A percentile compares a stretch with the other conserved stretches of the same genome.
Evolutionary conservation across 2,888 invertebrate species (phyloP).

Genomic region (Nemurella pictetii): DNA sequence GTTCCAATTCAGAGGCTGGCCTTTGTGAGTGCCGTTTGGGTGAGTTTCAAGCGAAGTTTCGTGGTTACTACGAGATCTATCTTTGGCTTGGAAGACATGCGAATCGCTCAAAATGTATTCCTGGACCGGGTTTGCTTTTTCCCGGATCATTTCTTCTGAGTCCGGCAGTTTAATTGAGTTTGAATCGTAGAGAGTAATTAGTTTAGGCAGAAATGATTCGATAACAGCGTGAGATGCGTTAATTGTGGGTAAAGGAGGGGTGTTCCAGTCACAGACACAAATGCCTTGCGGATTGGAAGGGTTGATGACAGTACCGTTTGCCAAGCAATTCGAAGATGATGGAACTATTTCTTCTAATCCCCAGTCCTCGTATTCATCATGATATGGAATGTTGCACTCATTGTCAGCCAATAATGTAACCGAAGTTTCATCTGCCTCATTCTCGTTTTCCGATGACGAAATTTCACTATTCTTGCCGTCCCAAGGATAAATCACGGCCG

Average conservation of each 20-base stretch:
- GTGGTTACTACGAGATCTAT: neutral
- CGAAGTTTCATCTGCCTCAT: neutral
- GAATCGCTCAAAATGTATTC: neutral
- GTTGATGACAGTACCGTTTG: neutral
- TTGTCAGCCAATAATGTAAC: neutral
- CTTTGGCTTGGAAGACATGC: neutral
- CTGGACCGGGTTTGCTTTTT: neutral
- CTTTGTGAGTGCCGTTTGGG: neutral
- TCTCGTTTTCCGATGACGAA: neutral
- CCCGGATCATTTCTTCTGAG: neutral
- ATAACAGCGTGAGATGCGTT: neutral
- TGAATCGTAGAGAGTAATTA: neutral
- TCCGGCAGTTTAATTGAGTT: neutral
- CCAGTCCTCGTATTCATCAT: conserved; percentile 7
- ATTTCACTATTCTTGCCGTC: neutral
- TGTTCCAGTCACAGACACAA: neutral
- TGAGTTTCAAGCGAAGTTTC: neutral
- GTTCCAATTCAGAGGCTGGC: neutral
- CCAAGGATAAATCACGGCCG: conserved; percentile 19
- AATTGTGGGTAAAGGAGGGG: neutral
- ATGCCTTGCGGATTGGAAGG: neutral
- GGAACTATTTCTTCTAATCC: neutral
- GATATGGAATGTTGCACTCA: neutral
- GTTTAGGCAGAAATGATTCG: neutral
- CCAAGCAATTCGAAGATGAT: neutral